Percentiles rank a stretch among this genome's conserved stretches.
Conservation (phyloP, 2,797 vertebrate genomes). For the Poecilia picta region DNA sequence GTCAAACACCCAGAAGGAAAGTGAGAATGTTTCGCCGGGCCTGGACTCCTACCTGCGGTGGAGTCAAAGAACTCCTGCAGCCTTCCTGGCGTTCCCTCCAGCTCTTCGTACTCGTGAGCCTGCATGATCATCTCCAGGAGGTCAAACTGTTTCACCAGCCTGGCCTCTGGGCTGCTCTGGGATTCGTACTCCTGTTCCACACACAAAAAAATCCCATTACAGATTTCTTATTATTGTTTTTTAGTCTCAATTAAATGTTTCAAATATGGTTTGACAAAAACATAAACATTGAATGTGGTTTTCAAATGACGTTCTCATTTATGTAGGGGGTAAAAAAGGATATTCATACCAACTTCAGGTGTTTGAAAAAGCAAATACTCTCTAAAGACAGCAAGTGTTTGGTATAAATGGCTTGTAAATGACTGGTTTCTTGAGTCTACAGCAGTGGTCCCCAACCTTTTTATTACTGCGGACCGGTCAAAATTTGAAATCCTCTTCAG, state of each 20-base stretch:
- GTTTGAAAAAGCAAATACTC: not conserved
- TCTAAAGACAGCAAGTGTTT: not conserved
- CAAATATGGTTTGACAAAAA: not conserved
- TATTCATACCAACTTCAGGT: not conserved
- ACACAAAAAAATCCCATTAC: not conserved
- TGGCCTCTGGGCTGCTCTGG: slow-evolving; percentile 89
- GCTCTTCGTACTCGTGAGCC: slow-evolving; percentile 93
- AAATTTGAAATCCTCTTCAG: not conserved
- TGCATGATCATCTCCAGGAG: slow-evolving; percentile 97
- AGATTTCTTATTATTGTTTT: not conserved
- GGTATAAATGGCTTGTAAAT: not conserved
- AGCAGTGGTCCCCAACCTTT: too few species aligned
- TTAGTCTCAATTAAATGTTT: not conserved
- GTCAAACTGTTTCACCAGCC: slow-evolving; percentile 94
- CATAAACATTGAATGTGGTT: not conserved
- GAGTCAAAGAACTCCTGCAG: slow-evolving; percentile 96
- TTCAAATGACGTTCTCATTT: too few species aligned
- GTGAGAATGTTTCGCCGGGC: not conserved
- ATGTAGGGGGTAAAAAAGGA: not conserved
- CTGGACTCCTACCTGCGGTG: slow-evolving; percentile 82
- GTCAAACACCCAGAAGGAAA: too few species aligned
- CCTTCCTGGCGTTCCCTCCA: slow-evolving; percentile 88
- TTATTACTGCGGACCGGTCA: too few species aligned
- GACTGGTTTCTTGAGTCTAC: not conserved
- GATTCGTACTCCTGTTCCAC: slow-evolving; percentile 90